phyloP scores from a whole-genome alignment of 2,113 vertebrate species.

The Euleptes europaea region DNA sequence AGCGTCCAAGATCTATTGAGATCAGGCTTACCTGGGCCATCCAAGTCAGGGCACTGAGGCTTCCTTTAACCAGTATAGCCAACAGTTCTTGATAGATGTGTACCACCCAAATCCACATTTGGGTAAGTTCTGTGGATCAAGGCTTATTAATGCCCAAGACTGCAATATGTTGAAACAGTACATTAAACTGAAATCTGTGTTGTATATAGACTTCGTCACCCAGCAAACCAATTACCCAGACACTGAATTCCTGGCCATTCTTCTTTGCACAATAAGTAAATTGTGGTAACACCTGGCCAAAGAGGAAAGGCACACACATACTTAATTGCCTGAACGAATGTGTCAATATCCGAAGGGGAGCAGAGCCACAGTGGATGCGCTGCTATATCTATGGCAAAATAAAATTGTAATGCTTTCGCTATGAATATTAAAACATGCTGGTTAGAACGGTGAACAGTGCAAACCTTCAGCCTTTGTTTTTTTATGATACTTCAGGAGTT shows the following conservation, averaged over 20 bases:
- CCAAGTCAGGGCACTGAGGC: too few relatives aligned
- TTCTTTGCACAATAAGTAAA: neutral
- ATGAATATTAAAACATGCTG: neutral
- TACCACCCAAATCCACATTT: neutral
- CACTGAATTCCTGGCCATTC: neutral
- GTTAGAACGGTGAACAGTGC: neutral
- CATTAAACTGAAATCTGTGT: neutral
- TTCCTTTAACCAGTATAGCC: too few relatives aligned
- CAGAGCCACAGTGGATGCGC: neutral
- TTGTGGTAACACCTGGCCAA: neutral
- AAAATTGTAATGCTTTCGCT: conserved; percentile 6
- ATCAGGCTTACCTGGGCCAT: too few relatives aligned
- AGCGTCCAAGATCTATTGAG: too few relatives aligned
- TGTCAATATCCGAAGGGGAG: too few relatives aligned
- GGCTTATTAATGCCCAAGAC: neutral
- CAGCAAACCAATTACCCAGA: neutral
- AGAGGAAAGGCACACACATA: neutral
- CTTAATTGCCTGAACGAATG: neutral
- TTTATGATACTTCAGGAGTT: neutral
- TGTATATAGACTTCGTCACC: neutral
- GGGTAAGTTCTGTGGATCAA: neutral
- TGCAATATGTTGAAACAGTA: neutral
- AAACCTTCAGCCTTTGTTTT: fast-evolving
- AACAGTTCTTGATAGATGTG: too few relatives aligned
- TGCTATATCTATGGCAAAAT: neutral